phyloP scores from a whole-genome alignment of 2,797 vertebrate species.

The Acanthiza pusilla region DNA sequence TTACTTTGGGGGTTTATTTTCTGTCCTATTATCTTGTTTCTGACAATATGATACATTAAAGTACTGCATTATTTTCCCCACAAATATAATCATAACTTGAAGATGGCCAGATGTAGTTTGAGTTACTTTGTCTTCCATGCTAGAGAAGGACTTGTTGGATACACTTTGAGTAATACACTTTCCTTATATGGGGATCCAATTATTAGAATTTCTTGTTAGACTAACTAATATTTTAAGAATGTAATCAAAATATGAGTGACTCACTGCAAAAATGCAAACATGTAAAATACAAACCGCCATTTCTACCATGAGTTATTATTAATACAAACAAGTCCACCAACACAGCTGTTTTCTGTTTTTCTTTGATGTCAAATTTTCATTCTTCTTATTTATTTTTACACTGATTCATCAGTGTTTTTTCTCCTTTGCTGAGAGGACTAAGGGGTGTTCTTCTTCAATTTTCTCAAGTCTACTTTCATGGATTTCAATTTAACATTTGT shows the following conservation, averaged over 20 bases:
- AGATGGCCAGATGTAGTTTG: fast-evolving
- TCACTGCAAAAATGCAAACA: neutral
- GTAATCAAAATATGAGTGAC: neutral
- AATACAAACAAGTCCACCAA: neutral
- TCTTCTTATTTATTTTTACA: neutral
- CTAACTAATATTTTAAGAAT: neutral
- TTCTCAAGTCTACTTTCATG: neutral
- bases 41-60: neutral
- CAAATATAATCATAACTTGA: neutral
- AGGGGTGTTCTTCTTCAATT: neutral
- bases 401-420: neutral
- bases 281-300: neutral
- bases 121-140: neutral
- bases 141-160: neutral
- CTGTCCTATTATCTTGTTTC: neutral
- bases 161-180: neutral
- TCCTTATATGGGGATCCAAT: neutral
- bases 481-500: neutral
- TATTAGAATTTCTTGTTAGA: neutral
- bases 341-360: neutral
- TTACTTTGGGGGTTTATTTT: neutral
- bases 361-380: neutral
- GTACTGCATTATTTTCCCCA: neutral
- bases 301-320: neutral
- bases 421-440: neutral